Evolutionary conservation across 1,140 invertebrate species (phyloP).

Genomic region (Lepidurus couesii): DNA sequence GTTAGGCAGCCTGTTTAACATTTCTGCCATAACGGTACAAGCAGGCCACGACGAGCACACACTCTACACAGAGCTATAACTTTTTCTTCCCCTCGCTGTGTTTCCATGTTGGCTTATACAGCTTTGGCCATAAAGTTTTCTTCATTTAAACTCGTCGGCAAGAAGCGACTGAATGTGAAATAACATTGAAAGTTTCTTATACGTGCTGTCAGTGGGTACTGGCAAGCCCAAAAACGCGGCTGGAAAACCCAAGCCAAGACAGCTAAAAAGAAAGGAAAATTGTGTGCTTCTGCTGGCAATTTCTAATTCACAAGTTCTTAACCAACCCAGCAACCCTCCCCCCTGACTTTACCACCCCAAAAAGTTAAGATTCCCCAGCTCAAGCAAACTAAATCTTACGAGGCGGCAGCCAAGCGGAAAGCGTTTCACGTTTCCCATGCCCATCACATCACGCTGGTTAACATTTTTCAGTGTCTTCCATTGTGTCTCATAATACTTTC

Average conservation of each 20-base stretch:
- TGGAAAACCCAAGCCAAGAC: not conserved
- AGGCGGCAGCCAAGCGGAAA: not conserved
- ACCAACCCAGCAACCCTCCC: not conserved
- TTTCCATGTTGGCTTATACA: not conserved
- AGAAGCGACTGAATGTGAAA: not conserved
- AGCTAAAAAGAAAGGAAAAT: not conserved
- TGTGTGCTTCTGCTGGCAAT: not conserved
- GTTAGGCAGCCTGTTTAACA: no score
- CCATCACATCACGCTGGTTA: not conserved
- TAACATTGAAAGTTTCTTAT: not conserved
- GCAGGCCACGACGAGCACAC: not conserved
- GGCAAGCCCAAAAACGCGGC: no score
- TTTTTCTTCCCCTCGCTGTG: not conserved
- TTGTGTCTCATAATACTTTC: not conserved
- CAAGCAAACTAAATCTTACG: not conserved
- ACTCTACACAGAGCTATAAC: not conserved
- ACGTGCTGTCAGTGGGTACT: no score
- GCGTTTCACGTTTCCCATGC: not conserved
- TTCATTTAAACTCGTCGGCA: not conserved
- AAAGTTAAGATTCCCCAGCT: not conserved
- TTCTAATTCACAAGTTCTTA: conserved; percentile 8
- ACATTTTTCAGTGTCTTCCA: conserved; percentile 4
- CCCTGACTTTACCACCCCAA: not conserved
- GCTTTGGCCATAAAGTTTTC: conserved; percentile 7
- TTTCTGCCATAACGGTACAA: not conserved